Percentiles rank a stretch among this genome's conserved stretches.
These are phyloP conservation scores for Notoglanidium macrostoma DNA, from an alignment of 2,797 vertebrate genomes.

Conservation along the genomic window DNA sequence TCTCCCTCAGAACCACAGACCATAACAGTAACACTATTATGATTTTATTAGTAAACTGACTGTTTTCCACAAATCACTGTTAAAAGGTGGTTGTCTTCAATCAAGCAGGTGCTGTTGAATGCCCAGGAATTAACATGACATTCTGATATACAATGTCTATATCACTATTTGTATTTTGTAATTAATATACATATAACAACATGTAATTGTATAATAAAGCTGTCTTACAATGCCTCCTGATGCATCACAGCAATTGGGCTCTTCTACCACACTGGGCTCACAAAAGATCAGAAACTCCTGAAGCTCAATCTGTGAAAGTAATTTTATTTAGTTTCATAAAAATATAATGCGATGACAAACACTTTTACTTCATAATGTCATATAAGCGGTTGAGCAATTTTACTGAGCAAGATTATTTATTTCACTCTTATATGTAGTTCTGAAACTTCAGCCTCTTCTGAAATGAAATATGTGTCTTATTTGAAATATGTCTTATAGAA, in stretches of 20 bases:
- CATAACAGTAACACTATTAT: not conserved
- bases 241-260: slow-evolving; percentile 88
- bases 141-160: not conserved
- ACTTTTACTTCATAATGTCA: too few relatives aligned
- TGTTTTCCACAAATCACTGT: not conserved
- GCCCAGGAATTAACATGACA: not conserved
- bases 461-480: not conserved
- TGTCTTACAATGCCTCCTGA: slow-evolving; percentile 80
- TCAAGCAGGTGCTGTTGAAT: not conserved
- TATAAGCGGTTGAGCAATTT: too few relatives aligned
- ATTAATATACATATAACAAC: not conserved
- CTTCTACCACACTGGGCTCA: slow-evolving; percentile 79
- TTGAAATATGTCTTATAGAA: not conserved
- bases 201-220: not conserved
- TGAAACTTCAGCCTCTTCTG: not conserved
- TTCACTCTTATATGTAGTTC: not conserved
- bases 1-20: not conserved
- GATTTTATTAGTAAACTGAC: not conserved
- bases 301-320: slow-evolving; percentile 87
- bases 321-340: not conserved
- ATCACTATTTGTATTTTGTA: not conserved
- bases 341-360: not conserved
- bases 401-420: not conserved
- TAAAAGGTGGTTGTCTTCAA: not conserved
- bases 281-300: slow-evolving; percentile 87